phyloP scores from a whole-genome alignment of 2,797 vertebrate species.

The Gouania willdenowi region DNA sequence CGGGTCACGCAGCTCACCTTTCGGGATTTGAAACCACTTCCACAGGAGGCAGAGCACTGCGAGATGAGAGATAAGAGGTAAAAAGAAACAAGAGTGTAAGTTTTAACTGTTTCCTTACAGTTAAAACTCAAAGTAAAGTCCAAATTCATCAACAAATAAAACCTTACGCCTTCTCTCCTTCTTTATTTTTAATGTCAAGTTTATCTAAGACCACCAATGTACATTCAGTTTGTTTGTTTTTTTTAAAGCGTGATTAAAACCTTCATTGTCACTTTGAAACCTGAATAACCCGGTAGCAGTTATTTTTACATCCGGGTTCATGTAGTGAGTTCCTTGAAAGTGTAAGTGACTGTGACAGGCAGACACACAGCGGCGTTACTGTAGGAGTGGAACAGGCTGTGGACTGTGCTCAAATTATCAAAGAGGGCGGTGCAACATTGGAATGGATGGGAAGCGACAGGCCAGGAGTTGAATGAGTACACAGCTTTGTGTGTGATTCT shows the following conservation, averaged over 20 bases:
- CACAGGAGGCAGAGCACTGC: constrained; percentile 93
- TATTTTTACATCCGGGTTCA: constrained; percentile 79
- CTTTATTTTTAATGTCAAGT: background rate
- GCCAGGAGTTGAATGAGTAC: constrained; percentile 81
- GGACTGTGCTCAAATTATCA: constrained; percentile 73
- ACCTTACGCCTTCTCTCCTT: too few relatives aligned
- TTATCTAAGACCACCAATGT: too few relatives aligned
- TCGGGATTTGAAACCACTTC: constrained; percentile 87
- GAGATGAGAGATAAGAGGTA: constrained; percentile 36
- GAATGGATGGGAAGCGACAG: constrained; percentile 90
- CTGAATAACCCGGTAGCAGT: constrained; percentile 73
- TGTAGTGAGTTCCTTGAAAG: constrained; percentile 75
- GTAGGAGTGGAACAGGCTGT: constrained; percentile 40
- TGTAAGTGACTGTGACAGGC: constrained; percentile 83
- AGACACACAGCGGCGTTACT: constrained; percentile 24
- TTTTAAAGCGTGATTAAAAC: too few relatives aligned
- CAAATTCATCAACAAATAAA: too few relatives aligned
- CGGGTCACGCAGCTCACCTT: constrained; percentile 86
- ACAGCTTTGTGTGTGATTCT: constrained; percentile 74
- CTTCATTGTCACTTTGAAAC: too few relatives aligned
- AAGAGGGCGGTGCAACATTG: constrained; percentile 77
- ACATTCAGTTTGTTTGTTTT: too few relatives aligned
- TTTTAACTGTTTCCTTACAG: too few relatives aligned
- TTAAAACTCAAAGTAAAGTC: too few relatives aligned
- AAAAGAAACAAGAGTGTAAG: constrained; percentile 5